Percentiles rank a stretch among this genome's conserved stretches.
These are phyloP conservation scores for Penaeus indicus DNA, from an alignment of 1,140 invertebrate genomes.

Conservation along the genomic window DNA sequence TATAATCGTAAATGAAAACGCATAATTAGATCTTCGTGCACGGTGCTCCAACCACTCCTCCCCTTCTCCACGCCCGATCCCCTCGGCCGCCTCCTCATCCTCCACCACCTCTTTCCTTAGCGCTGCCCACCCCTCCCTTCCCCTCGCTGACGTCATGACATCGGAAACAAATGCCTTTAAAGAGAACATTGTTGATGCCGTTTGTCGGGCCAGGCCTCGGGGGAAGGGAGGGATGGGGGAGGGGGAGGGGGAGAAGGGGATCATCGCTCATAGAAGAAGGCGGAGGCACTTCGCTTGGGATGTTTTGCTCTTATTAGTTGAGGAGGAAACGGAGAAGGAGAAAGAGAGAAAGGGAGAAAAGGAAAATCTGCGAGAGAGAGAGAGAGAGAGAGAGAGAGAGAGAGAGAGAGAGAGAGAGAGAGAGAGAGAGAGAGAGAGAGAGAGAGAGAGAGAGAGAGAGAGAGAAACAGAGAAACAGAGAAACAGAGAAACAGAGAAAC, in stretches of 20 bases:
- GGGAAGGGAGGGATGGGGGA: too few species aligned
- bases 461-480: constrained; percentile 6
- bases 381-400: background rate
- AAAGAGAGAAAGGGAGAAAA: background rate
- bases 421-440: constrained; percentile 32
- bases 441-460: constrained; percentile 36
- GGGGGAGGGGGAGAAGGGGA: too few species aligned
- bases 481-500: background rate
- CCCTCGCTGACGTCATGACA: background rate
- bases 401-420: background rate
- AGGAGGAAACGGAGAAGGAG: background rate
- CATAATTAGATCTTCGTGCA: too few species aligned
- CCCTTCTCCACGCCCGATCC: background rate
- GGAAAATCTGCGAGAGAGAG: too few species aligned
- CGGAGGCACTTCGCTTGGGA: background rate
- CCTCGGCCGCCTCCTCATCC: background rate
- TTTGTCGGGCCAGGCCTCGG: too few species aligned
- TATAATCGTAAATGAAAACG: too few species aligned
- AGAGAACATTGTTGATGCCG: too few species aligned
- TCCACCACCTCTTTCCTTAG: background rate
- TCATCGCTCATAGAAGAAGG: background rate
- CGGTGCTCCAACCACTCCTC: background rate
- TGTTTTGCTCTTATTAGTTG: too few species aligned
- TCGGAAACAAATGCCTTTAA: background rate
- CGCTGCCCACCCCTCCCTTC: background rate